Conservation (phyloP, 92 coral and sea anemone genomes). For the Muricea muricata region DNA sequence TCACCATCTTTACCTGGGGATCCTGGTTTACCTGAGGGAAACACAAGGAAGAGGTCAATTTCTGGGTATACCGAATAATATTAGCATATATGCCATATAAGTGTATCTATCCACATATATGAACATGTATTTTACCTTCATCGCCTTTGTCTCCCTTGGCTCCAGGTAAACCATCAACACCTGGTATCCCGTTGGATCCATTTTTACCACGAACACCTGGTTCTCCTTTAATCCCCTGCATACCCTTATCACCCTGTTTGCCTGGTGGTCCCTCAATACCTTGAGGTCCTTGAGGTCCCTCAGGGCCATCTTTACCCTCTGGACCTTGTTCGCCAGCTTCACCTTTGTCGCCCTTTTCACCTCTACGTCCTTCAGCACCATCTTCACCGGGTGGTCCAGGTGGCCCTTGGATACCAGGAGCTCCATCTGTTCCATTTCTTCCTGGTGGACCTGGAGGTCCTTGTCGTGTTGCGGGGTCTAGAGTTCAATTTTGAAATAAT, state of each 20-base stretch:
- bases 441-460: conserved; percentile 29
- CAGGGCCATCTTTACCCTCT: background rate
- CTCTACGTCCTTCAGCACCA: background rate
- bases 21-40: conserved; percentile 6
- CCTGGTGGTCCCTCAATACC: background rate
- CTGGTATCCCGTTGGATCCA: conserved; percentile 18
- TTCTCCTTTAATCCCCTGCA: background rate
- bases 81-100: too few relatives aligned
- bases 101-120: background rate
- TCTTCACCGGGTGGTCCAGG: background rate
- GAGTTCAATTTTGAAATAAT: too few relatives aligned
- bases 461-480: background rate
- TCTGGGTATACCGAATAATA: background rate
- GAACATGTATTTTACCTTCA: background rate
- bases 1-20: background rate
- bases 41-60: background rate
- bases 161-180: background rate
- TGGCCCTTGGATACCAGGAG: background rate
- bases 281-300: background rate
- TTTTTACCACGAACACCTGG: background rate
- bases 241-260: conserved; percentile 12
- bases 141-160: background rate
- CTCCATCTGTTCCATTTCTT: conserved; percentile 35
- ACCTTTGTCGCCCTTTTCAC: background rate
- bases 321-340: conserved; percentile 3